Conservation (phyloP, 2,797 vertebrate genomes). For the Rhinogobio ventralis region DNA sequence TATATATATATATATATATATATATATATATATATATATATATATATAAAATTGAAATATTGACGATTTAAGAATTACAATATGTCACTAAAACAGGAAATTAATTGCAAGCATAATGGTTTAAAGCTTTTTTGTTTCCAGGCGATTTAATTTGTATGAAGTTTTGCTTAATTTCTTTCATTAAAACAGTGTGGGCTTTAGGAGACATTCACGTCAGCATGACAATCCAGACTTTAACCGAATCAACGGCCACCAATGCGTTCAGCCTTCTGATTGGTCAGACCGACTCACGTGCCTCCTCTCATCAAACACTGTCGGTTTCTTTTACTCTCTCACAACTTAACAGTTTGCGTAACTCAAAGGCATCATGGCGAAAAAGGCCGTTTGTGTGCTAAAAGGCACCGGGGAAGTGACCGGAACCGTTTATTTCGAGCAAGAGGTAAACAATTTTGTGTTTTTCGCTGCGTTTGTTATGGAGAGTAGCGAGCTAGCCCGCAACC, state of each 20-base stretch:
- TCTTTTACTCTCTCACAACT: background rate
- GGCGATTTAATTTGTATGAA: too few species aligned
- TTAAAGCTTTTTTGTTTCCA: background rate
- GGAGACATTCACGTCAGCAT: background rate
- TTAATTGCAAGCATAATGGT: too few species aligned
- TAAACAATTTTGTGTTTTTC: slow-evolving; percentile 48
- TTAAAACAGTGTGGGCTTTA: background rate
- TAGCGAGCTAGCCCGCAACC: background rate
- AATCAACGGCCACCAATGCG: slow-evolving; percentile 20
- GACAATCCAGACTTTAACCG: background rate
- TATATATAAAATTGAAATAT: too few species aligned
- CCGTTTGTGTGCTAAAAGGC: slow-evolving; percentile 82
- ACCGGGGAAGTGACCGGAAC: slow-evolving; percentile 72
- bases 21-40: too few species aligned
- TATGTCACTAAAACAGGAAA: background rate
- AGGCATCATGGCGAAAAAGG: slow-evolving; percentile 76
- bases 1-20: too few species aligned
- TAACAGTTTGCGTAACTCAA: background rate
- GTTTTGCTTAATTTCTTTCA: background rate
- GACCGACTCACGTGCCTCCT: background rate
- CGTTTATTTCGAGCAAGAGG: slow-evolving; percentile 80
- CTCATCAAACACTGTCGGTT: background rate
- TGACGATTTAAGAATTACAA: background rate
- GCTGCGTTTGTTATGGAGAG: rapidly evolving
- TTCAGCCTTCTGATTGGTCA: slow-evolving; percentile 46